Conservation (phyloP, 2,888 invertebrate species). For the Meganola albula region DNA sequence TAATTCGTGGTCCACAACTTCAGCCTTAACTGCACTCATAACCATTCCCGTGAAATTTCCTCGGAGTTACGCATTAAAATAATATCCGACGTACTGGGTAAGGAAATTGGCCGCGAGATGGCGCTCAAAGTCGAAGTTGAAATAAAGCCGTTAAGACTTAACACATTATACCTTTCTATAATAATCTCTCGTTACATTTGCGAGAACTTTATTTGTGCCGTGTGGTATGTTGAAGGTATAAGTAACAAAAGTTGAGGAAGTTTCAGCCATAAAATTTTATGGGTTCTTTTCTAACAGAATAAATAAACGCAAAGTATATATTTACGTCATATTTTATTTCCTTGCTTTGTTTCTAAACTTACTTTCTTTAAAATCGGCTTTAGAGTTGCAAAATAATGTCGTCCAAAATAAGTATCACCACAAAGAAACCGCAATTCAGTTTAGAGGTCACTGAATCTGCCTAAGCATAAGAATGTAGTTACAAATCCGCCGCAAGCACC, state of each 20-base stretch:
- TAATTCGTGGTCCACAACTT: constrained; percentile 60
- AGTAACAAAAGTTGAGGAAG: constrained; percentile 8
- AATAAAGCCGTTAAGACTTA: constrained; percentile 54
- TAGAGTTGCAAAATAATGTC: too few relatives aligned
- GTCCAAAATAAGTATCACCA: too few relatives aligned
- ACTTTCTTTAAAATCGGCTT: too few relatives aligned
- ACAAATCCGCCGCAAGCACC: constrained; percentile 38
- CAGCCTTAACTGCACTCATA: constrained; percentile 49
- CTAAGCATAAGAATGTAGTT: too few relatives aligned
- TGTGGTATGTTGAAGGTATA: constrained; percentile 14
- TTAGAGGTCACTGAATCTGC: too few relatives aligned
- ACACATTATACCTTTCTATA: constrained; percentile 41
- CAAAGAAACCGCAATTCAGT: too few relatives aligned
- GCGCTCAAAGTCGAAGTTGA: constrained; percentile 49
- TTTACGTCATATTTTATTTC: too few relatives aligned
- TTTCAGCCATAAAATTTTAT: constrained; percentile 1
- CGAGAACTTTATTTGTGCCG: constrained; percentile 22
- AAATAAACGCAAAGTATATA: neutral
- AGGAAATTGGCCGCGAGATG: constrained; percentile 63
- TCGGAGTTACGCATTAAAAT: constrained; percentile 58
- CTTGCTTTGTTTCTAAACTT: too few relatives aligned
- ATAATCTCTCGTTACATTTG: constrained; percentile 24
- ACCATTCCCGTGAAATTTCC: constrained; percentile 51
- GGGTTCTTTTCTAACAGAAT: neutral
- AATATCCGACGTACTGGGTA: constrained; percentile 45